Evolutionary conservation across 2,113 vertebrate species (phyloP).

Genomic region (Azemiops feae): DNA sequence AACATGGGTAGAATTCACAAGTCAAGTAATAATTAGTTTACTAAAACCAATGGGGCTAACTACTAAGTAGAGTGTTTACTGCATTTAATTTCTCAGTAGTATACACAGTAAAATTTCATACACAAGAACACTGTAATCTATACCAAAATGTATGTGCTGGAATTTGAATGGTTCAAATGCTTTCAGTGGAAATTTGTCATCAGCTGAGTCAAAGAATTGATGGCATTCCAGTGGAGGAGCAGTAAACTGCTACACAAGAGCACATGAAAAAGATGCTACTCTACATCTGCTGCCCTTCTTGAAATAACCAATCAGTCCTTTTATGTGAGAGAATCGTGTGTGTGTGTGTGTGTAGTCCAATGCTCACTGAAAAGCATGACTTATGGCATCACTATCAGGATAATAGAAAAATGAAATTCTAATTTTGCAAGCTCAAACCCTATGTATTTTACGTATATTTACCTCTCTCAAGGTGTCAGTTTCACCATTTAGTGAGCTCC

Average conservation of each 20-base stretch:
- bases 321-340: not conserved
- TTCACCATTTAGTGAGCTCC: not conserved
- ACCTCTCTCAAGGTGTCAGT: not conserved
- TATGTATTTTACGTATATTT: not conserved
- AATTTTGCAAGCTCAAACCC: not conserved
- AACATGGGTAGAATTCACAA: not conserved
- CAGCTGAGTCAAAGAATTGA: not conserved
- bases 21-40: not conserved
- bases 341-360: not conserved
- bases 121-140: not conserved
- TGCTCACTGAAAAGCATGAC: not conserved
- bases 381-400: not conserved
- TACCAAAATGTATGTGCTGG: not conserved
- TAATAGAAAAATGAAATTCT: not conserved
- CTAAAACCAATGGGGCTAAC: not conserved
- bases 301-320: not conserved
- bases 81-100: not conserved
- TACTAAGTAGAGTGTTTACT: not conserved
- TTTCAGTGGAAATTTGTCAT: not conserved
- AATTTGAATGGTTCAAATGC: not conserved
- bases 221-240: not conserved
- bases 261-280: not conserved
- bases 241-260: not conserved
- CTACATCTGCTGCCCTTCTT: not conserved
- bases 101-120: not conserved